Base-by-base conservation (phyloP, 1,140 invertebrate species). In the Bombus pascuorum region DNA sequence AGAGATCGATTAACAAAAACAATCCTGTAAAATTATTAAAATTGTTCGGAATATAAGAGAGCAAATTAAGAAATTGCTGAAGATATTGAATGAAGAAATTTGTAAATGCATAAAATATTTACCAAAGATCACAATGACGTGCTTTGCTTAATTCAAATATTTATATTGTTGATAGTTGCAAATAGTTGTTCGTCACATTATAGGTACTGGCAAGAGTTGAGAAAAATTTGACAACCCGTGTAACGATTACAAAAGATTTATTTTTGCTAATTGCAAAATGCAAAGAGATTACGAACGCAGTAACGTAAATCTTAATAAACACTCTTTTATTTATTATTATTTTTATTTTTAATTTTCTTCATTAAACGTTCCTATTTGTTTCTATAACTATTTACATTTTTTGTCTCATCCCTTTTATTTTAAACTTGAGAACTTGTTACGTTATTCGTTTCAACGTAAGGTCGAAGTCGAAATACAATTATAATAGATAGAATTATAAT, bases 171-270 rank as follows among this genome's bases (percentile, higher is more conserved):
- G 10, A 15, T 8, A 53, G 47, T 53, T 53, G 47, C 47, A 34
- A 34, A 10, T 32, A n/a, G 44, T 74, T 34, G 42, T 32, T 74
- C 72, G 42, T 32, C 39, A 32, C 47, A 53, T 53, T 53, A 8
- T 53, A 22, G 15, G n/a, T 34, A 74, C 42, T 47, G 72, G 74
- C 25, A 39, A 59, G 22, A 8, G 28, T 59, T 37, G 53, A 73
- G 1, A 28, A 8, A 59, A 57, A 59, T 59, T 37, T 76, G 74
- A 53, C 74, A 76, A 76, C 47, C 3, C 5, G 25, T 59, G 25
- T 37, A 18, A 28, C 22, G 12, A 34, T 76, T 39, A 22, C 74
- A 76, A 59, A 76, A 57, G 22, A 57, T 39, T 76, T 76, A 76
- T 72, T 72, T 72, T 72, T 42, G 71, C 44, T 72, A 42, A 72